phyloP scores from a whole-genome alignment of 2,797 vertebrate genomes.

The Pitangus sulphuratus region DNA sequence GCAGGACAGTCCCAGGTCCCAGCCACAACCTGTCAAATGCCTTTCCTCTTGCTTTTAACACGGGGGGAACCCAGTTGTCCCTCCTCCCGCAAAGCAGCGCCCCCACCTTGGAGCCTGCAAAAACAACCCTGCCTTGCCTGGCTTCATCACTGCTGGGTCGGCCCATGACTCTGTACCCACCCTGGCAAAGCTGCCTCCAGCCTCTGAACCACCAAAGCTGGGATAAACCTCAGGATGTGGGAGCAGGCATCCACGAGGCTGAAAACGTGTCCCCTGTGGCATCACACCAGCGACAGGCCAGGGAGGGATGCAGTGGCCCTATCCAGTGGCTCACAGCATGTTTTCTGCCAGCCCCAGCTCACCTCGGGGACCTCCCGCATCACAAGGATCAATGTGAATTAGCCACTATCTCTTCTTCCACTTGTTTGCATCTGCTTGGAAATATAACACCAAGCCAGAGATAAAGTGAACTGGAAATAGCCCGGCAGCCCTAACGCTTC shows the following conservation, averaged over 20 bases:
- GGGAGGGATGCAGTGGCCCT: not conserved
- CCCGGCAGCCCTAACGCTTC: not conserved
- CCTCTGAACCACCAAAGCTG: not conserved
- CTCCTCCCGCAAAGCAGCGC: rapidly evolving
- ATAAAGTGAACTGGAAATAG: conserved; percentile 28
- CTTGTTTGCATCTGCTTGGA: conserved; percentile 28
- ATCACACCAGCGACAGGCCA: rapidly evolving
- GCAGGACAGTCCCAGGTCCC: not conserved
- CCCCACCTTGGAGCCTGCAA: not conserved
- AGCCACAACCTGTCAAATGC: not conserved
- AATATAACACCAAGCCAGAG: not conserved
- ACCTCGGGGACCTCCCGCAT: not conserved
- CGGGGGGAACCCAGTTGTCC: not conserved
- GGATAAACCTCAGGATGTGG: not conserved
- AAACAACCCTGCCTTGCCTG: not conserved
- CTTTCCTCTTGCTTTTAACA: not conserved
- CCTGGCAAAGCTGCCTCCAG: not conserved
- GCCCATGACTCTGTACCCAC: not conserved
- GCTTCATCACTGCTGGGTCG: not conserved
- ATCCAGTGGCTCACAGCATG: rapidly evolving
- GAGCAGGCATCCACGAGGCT: rapidly evolving
- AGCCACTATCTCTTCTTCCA: not conserved
- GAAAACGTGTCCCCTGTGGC: rapidly evolving
- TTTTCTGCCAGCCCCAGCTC: not conserved
- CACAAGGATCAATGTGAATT: not conserved